phyloP scores from a whole-genome alignment of 1,140 invertebrate genomes.

The Dendroctonus valens region DNA sequence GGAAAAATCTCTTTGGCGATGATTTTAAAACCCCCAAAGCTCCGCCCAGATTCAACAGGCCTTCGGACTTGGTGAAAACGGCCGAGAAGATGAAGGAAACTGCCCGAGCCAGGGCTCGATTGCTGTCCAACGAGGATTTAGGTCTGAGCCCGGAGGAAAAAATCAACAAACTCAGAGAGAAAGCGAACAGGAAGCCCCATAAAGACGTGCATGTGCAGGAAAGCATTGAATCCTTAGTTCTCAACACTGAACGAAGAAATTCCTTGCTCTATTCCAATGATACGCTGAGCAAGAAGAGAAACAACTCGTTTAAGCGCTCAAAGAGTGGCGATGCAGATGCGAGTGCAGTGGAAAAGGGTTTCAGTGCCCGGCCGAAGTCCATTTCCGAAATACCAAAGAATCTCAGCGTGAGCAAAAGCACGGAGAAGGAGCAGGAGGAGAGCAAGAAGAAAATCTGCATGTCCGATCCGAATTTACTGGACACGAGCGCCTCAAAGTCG shows the following conservation, averaged over 20 bases:
- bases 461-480: constrained; percentile 61
- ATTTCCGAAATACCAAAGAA: constrained; percentile 40
- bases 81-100: constrained; percentile 64
- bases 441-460: constrained; percentile 48
- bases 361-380: constrained; percentile 40
- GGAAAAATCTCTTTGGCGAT: constrained; percentile 38
- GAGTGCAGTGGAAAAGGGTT: background rate
- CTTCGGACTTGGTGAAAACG: constrained; percentile 51
- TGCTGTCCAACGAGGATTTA: constrained; percentile 64
- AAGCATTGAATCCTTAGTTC: constrained; percentile 39
- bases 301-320: constrained; percentile 41
- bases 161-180: constrained; percentile 51
- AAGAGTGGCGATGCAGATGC: constrained; percentile 40
- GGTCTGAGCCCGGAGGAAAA: constrained; percentile 69
- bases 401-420: constrained; percentile 4
- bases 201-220: constrained; percentile 35
- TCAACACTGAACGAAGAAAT: constrained; percentile 39
- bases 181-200: constrained; percentile 31
- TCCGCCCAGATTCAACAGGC: constrained; percentile 31
- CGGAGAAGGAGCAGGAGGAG: constrained; percentile 4
- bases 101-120: constrained; percentile 64
- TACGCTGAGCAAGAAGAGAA: constrained; percentile 42
- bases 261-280: constrained; percentile 41
- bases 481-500: constrained; percentile 46
- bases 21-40: constrained; percentile 51